These are phyloP conservation scores for Ictalurus furcatus DNA, from an alignment of 2,113 vertebrate species.

Conservation along the genomic window DNA sequence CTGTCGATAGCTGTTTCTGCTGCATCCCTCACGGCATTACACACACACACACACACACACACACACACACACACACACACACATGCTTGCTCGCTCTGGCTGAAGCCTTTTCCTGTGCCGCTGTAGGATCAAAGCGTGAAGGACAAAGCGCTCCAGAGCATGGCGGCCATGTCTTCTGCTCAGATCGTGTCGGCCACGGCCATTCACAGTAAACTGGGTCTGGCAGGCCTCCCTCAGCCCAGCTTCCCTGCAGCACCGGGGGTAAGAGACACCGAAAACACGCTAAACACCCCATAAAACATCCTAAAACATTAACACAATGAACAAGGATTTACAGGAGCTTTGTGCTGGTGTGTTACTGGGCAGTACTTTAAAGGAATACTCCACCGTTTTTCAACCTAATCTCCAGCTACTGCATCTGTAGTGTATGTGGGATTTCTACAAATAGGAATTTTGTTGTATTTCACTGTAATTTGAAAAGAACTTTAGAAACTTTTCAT, in stretches of 20 bases:
- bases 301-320: neutral
- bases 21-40: conserved; percentile 63
- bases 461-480: neutral
- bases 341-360: neutral
- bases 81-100: neutral
- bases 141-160: conserved; percentile 97
- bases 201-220: conserved; percentile 97
- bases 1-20: conserved; percentile 66
- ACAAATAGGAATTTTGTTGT: neutral
- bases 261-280: conserved; percentile 71
- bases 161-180: conserved; percentile 98
- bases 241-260: conserved; percentile 89
- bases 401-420: neutral
- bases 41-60: conserved; percentile 5
- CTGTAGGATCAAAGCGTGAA: conserved; percentile 96
- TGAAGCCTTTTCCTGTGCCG: conserved; percentile 56
- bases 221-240: conserved; percentile 90
- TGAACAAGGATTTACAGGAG: conserved; percentile 1
- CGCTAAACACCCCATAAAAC: neutral
- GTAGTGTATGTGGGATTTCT: neutral
- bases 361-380: neutral
- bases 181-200: conserved; percentile 98
- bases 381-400: neutral
- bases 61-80: neutral
- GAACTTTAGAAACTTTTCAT: neutral